Conservation (phyloP, 2,113 vertebrate genomes). For the Cephalophus harveyi region DNA sequence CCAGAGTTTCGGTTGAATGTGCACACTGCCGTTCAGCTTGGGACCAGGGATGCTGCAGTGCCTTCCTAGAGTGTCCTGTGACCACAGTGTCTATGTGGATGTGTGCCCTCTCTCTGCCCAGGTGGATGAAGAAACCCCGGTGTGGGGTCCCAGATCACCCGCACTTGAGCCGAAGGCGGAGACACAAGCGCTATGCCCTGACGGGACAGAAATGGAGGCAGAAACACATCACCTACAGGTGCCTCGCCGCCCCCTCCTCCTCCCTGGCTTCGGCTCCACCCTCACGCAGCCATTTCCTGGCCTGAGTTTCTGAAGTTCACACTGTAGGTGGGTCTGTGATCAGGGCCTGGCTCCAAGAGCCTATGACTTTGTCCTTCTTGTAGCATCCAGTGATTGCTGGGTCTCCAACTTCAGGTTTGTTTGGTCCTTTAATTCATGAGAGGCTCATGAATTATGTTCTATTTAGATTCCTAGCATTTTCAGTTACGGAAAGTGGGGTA, state of each 20-base stretch:
- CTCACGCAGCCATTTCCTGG: not conserved
- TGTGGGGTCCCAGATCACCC: slow-evolving; percentile 96
- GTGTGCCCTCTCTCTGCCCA: slow-evolving; percentile 63
- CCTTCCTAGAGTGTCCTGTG: not conserved
- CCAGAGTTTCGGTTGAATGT: not conserved
- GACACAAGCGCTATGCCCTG: slow-evolving; percentile 97
- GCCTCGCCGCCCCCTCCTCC: not conserved
- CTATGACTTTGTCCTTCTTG: not conserved
- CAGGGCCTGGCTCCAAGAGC: not conserved
- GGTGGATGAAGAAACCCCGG: slow-evolving; percentile 97
- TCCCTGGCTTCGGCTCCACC: not conserved
- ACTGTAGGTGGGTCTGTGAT: not conserved
- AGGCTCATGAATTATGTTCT: not conserved
- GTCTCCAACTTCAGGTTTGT: not conserved
- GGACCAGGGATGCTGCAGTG: not conserved
- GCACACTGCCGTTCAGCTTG: not conserved
- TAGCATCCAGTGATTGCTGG: not conserved
- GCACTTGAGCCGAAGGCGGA: slow-evolving; percentile 87
- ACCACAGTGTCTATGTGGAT: not conserved
- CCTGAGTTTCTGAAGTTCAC: not conserved
- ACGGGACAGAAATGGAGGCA: slow-evolving; percentile 98
- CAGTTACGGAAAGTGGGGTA: not conserved
- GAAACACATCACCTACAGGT: slow-evolving; percentile 98
- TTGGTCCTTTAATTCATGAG: not conserved
- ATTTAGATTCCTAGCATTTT: not conserved